Percentiles rank a stretch among this genome's conserved stretches.
Evolutionary conservation across 64 coral and sea anemone species (phyloP).

Genomic region (Acropora tenuis): DNA sequence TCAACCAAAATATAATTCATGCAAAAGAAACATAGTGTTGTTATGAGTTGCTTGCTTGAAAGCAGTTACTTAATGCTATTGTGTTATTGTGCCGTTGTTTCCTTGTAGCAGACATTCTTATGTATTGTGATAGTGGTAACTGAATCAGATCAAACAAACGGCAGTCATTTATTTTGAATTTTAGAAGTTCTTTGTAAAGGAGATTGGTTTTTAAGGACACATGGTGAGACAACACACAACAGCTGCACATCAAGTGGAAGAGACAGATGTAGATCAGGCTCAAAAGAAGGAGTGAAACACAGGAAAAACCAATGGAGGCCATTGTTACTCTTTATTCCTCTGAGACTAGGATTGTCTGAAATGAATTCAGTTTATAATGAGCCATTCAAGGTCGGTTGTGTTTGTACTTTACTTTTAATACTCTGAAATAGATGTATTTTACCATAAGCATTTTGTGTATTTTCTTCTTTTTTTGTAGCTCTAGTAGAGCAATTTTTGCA

Average conservation of each 20-base stretch:
- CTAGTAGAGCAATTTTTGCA: background rate
- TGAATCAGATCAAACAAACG: background rate
- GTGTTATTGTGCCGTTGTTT: background rate
- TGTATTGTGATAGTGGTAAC: background rate
- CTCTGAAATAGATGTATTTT: background rate
- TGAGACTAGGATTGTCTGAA: constrained; percentile 89
- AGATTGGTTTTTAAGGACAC: constrained; percentile 37
- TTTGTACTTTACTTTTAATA: background rate
- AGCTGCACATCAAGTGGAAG: constrained; percentile 52
- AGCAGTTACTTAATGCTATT: background rate
- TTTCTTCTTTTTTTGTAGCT: too few relatives aligned
- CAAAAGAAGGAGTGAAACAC: background rate
- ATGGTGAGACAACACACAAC: constrained; percentile 65
- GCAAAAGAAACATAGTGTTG: too few relatives aligned
- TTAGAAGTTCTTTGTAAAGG: constrained; percentile 79
- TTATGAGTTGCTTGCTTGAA: too few relatives aligned
- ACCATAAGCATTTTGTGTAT: too few relatives aligned
- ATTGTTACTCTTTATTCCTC: constrained; percentile 88
- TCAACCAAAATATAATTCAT: too few relatives aligned
- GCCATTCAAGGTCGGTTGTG: constrained; percentile 77
- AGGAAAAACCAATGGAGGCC: constrained; percentile 82
- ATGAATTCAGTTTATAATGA: constrained; percentile 96
- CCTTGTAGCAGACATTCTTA: background rate
- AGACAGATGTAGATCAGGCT: constrained; percentile 44
- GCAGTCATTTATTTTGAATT: background rate